Evolutionary conservation across 2,888 invertebrate genomes (phyloP), one percentile per base, ranked within the genome.

Genomic region (Leptinotarsa rubiginosa): DNA sequence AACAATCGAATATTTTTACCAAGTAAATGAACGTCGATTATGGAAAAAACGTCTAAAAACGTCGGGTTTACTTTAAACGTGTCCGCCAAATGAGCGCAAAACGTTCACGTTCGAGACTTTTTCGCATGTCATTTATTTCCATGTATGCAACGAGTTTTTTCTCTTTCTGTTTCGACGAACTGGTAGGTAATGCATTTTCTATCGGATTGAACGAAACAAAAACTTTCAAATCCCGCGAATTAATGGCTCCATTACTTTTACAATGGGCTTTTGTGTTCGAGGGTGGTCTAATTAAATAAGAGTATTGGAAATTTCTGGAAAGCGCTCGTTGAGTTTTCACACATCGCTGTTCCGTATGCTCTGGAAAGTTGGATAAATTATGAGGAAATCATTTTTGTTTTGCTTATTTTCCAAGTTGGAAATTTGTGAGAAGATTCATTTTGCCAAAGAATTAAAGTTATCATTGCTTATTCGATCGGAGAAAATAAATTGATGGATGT

Each of bases 1-100:
- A 79, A 78, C 79, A 80, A 80, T 80, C 56, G 77, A 64, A 74
- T 50, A 80, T 80, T 77, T 76, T 78, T 77, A 65, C 10, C 15
- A 56, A 47, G 10, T 50, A 50, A 31, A 62, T 31, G n/a, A 25
- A 41, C 10, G 41, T 41, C 41, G 41, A 41, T 41, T 41, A 41
- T 10, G 41, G 10, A 56, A 56, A 31, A 31, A 31, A 1, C 7
- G 7, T 31, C 31, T 31, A 31, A 31, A 56, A 56, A n/a, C 3
- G 56, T 18, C 15, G 13, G 56, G 56, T 56, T 56, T n/a, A 56
- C 56, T 56, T 22, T 41, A 56, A 56, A 62, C 62, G 62, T 56
- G 66, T 70, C 22, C 50, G 31, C 4, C 18, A 18, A 54, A 18
- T 18, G 54, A 10, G 20, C 12, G 18, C 20, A 7, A 47, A 65